A percentile compares a stretch with the other conserved stretches of the same genome.
Conservation (phyloP, 1,140 invertebrate genomes). For the Anastrepha ludens region DNA sequence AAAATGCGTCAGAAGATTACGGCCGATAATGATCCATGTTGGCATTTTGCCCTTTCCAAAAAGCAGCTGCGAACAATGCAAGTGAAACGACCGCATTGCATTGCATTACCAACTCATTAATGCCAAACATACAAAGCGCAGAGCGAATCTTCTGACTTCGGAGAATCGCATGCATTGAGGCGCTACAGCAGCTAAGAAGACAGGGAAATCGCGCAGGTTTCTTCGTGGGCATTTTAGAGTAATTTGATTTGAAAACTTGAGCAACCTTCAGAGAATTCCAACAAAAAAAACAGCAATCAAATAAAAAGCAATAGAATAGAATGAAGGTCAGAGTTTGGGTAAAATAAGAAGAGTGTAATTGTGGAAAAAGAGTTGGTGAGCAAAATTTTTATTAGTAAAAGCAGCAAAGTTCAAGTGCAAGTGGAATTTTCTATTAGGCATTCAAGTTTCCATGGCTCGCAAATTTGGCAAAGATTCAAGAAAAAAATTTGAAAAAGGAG, state of each 20-base stretch:
- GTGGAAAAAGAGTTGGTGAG: background rate
- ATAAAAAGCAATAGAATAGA: slow-evolving; percentile 26
- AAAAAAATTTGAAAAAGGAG: slow-evolving; percentile 12
- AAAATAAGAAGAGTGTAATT: background rate
- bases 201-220: background rate
- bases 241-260: slow-evolving; percentile 47
- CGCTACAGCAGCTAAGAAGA: background rate
- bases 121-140: background rate
- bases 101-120: background rate
- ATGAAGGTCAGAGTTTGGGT: slow-evolving; percentile 10
- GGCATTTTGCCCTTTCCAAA: background rate
- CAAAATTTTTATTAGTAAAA: background rate
- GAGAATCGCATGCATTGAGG: background rate
- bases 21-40: background rate
- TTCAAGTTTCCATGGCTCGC: slow-evolving; percentile 10
- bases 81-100: background rate
- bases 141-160: too few species aligned
- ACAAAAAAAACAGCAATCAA: background rate
- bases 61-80: background rate
- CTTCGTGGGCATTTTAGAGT: slow-evolving; percentile 24
- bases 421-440: slow-evolving; percentile 44
- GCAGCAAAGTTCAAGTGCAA: slow-evolving; percentile 50
- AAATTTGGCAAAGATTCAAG: slow-evolving; percentile 43
- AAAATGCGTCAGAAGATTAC: background rate
- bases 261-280: slow-evolving; percentile 36